Base-by-base conservation (phyloP, 2,888 invertebrate genomes). In the Leptinotarsa tumamoca region DNA sequence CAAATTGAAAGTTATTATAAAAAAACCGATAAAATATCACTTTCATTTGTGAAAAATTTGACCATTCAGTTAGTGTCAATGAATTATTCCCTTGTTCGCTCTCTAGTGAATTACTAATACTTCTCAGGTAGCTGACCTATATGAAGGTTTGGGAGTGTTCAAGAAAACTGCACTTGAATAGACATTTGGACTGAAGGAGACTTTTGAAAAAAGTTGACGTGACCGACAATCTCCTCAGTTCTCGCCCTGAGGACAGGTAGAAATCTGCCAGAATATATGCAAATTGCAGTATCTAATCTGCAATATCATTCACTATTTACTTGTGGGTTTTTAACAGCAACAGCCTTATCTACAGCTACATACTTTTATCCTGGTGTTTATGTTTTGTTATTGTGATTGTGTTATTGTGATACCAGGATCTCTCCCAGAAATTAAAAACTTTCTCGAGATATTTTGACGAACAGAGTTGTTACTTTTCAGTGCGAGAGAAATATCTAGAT, bases 251-350 rank as follows among this genome's bases (percentile, higher is more conserved):
- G 58, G 23, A 0, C 21, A 58, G 13, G 58, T 43, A 33, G 4
- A 63, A 63, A 63, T 63, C 15, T 27, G 15, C n/a, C 17, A 63
- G 43, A 63, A n/a, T 63, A 33, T 63, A 33, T 63, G 27, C 43
- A 63, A 63, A 33, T 63, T 63, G 43, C 63, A 43, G n/a, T n/a
- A n/a, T 63, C 43, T 63, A n/a, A 63, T 63, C 43, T n/a, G 43
- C 43, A 63, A 63, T 33, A 63, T 33, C 58, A 43, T 43, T 43
- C 43, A 43, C 10, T 43, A 43, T 14, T 23, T 23, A 17, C 23
- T 15, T 23, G 21, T 4, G 21, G 58, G 58, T 4, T 58, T 21
- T 23, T 58, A 58, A 7, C 21, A 63, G 33, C 15, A 63, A 63
- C 63, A 15, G 63, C 63, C n/a, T 43, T 33, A 63, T 43, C 63